phyloP scores from a whole-genome alignment of 2,888 invertebrate genomes.

The Pterobdella sp. region DNA sequence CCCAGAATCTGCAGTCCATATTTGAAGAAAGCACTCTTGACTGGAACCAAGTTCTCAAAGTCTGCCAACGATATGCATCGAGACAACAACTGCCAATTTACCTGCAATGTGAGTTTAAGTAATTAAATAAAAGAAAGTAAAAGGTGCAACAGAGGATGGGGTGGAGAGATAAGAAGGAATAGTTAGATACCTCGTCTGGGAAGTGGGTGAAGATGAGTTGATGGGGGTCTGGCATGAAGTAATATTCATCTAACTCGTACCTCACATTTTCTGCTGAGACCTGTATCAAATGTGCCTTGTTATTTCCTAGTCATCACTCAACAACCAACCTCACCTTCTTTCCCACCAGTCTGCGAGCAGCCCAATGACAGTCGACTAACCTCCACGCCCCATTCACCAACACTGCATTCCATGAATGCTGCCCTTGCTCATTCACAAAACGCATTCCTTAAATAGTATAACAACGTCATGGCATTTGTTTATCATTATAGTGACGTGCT shows the following conservation, averaged over 20 bases:
- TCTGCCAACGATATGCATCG: slow-evolving; percentile 45
- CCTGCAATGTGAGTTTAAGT: slow-evolving; percentile 48
- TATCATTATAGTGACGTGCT: background rate
- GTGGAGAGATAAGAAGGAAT: background rate
- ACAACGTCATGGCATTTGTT: background rate
- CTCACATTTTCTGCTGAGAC: slow-evolving; percentile 45
- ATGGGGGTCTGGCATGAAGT: slow-evolving; percentile 50
- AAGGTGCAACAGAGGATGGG: background rate
- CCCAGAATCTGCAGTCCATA: slow-evolving; percentile 50
- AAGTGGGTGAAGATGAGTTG: slow-evolving; percentile 52
- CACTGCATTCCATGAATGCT: slow-evolving; percentile 52
- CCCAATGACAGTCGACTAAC: slow-evolving; percentile 51
- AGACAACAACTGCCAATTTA: slow-evolving; percentile 50
- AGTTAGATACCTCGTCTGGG: slow-evolving; percentile 43
- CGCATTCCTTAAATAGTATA: slow-evolving; percentile 42
- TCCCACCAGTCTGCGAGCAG: slow-evolving; percentile 50
- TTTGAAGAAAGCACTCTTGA: slow-evolving; percentile 52
- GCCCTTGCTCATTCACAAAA: slow-evolving; percentile 49
- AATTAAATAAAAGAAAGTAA: background rate
- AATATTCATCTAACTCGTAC: slow-evolving; percentile 50
- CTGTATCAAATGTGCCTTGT: no score
- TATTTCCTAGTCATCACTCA: background rate
- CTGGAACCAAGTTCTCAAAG: slow-evolving; percentile 52
- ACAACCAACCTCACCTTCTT: slow-evolving; percentile 43
- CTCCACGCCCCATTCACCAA: slow-evolving; percentile 51